phyloP scores from a whole-genome alignment of 2,888 invertebrate species.

The Serrognathus titanus region DNA sequence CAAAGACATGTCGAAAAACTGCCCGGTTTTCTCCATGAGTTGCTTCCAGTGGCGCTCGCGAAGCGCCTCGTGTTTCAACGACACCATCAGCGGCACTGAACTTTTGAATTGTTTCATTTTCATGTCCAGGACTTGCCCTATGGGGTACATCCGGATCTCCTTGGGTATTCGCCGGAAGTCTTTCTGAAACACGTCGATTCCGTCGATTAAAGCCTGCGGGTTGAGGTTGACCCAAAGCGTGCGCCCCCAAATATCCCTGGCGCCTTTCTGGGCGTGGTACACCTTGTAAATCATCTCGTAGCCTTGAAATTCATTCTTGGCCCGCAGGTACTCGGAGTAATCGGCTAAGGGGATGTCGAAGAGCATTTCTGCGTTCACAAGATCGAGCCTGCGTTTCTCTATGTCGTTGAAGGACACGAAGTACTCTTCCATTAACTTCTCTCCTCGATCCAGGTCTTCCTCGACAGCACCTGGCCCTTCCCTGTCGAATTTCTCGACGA shows the following conservation, averaged over 20 bases:
- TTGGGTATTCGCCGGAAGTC: slow-evolving; percentile 75
- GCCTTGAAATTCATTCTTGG: slow-evolving; percentile 60
- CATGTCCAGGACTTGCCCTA: slow-evolving; percentile 69
- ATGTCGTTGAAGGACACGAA: slow-evolving; percentile 62
- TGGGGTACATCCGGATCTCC: slow-evolving; percentile 54
- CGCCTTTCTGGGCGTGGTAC: slow-evolving; percentile 73
- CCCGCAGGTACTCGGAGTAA: slow-evolving; percentile 69
- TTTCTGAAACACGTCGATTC: slow-evolving; percentile 80
- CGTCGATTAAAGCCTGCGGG: slow-evolving; percentile 77
- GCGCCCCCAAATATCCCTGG: slow-evolving; percentile 78
- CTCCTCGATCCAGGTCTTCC: slow-evolving; percentile 71
- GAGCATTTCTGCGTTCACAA: slow-evolving; percentile 74
- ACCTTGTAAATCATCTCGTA: slow-evolving; percentile 74
- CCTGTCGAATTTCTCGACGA: slow-evolving; percentile 68
- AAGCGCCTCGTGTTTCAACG: slow-evolving; percentile 86
- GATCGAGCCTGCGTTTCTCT: slow-evolving; percentile 61
- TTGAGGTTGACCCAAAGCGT: slow-evolving; percentile 86
- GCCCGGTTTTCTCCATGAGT: slow-evolving; percentile 81
- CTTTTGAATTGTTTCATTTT: slow-evolving; percentile 86
- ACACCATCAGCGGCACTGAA: slow-evolving; percentile 84
- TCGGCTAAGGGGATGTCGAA: slow-evolving; percentile 85
- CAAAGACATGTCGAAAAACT: slow-evolving; percentile 82
- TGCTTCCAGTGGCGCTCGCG: slow-evolving; percentile 87
- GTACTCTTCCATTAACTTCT: slow-evolving; percentile 69
- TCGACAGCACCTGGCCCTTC: slow-evolving; percentile 81